Percentiles rank a stretch among this genome's conserved stretches.
phyloP scores from a whole-genome alignment of 2,888 invertebrate species.

The Parnassius apollo region DNA sequence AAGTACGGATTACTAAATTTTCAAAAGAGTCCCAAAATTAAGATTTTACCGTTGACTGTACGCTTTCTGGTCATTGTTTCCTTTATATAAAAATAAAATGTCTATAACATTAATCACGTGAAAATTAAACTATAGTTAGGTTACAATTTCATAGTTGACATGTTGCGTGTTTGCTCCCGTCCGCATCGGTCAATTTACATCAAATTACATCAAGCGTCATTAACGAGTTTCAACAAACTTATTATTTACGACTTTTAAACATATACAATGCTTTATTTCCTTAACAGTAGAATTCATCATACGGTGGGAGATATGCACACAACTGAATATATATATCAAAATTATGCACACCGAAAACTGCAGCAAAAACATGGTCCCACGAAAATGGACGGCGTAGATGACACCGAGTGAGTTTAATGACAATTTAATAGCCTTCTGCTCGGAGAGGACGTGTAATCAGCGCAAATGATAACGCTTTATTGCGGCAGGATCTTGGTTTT shows the following conservation, averaged over 20 bases:
- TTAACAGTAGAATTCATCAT: slow-evolving; percentile 46
- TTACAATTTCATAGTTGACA: slow-evolving; percentile 78
- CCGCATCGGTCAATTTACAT: slow-evolving; percentile 72
- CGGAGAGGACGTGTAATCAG: slow-evolving; percentile 70
- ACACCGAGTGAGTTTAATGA: slow-evolving; percentile 78
- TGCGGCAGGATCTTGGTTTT: slow-evolving; percentile 14
- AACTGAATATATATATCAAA: slow-evolving; percentile 27
- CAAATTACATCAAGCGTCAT: slow-evolving; percentile 75
- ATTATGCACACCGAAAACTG: slow-evolving; percentile 69
- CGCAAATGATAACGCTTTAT: slow-evolving; percentile 58
- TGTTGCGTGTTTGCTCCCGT: slow-evolving; percentile 69
- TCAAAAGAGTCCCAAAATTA: no score
- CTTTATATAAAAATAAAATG: slow-evolving; percentile 30
- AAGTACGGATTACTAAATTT: no score
- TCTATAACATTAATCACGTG: slow-evolving; percentile 62
- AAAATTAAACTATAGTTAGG: slow-evolving; percentile 62
- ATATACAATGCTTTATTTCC: slow-evolving; percentile 39
- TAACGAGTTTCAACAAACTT: slow-evolving; percentile 60
- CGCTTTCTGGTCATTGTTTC: no score
- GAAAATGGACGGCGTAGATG: slow-evolving; percentile 72
- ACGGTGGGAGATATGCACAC: slow-evolving; percentile 38
- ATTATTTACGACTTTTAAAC: slow-evolving; percentile 33
- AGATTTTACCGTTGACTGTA: no score
- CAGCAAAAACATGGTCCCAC: slow-evolving; percentile 73
- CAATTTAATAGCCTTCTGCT: slow-evolving; percentile 77